Evolutionary conservation across 2,888 invertebrate genomes (phyloP).

Genomic region (Mallateleia sp.): DNA sequence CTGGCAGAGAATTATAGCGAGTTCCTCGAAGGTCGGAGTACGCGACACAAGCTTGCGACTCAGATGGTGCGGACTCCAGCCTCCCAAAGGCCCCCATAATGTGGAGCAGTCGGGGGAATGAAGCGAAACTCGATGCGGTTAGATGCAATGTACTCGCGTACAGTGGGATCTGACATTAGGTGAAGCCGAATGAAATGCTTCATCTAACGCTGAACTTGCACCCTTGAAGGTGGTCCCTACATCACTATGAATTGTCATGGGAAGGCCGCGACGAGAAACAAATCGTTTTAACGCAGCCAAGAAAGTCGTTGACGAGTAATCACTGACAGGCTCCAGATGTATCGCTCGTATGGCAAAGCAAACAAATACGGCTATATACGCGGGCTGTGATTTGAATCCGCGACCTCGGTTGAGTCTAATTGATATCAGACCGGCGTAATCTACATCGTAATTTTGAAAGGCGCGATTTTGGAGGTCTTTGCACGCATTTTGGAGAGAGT

Average conservation of each 20-base stretch:
- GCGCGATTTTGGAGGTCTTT: not conserved
- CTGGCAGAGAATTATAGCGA: no score
- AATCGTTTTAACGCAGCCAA: not conserved
- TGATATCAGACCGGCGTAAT: not conserved
- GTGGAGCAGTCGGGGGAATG: not conserved
- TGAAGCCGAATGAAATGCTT: no score
- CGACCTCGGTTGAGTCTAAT: not conserved
- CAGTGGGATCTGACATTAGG: no score
- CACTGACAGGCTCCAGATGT: not conserved
- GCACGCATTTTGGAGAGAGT: not conserved
- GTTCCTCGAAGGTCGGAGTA: constrained; percentile 78
- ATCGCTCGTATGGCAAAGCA: not conserved
- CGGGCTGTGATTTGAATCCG: not conserved
- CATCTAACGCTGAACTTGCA: not conserved
- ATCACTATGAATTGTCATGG: not conserved
- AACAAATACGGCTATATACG: not conserved
- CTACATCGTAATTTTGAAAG: not conserved
- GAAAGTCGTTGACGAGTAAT: not conserved
- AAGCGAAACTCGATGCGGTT: not conserved
- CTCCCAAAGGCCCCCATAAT: not conserved
- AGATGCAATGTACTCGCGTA: not conserved
- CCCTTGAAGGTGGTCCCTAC: not conserved
- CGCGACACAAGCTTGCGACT: no score
- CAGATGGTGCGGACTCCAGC: constrained; percentile 40
- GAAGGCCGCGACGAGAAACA: not conserved